Evolutionary conservation across 2,113 vertebrate species (phyloP), one percentile per base, ranked within the genome.

Genomic region (Suncus etruscus): DNA sequence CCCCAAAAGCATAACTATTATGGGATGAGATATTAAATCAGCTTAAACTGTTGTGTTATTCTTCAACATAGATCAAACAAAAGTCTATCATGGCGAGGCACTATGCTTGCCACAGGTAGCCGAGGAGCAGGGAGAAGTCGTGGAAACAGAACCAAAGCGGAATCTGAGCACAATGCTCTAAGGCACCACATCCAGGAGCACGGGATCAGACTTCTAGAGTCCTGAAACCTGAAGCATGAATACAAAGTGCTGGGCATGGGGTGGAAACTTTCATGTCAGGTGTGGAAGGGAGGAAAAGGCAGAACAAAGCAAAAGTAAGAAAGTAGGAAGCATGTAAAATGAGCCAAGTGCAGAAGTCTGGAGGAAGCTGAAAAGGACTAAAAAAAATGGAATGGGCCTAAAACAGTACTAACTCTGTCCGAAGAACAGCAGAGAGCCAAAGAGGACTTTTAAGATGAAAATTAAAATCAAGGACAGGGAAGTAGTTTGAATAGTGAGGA

Each of bases 261-360:
- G 4, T 16, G 27, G 9, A 39, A 76, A 12, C 25, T 66, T 92
- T 85, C 86, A 69, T 11, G 31, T 73, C 22, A 72, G 68, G 65
- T 48, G 29, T 45, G 88, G 79, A 83, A 16, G 24, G 58, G 58
- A 8, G 18, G 18, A 61, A 20, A 61, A 14, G 63, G 78, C 51
- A 70, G 20, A 68, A 47, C 48, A 32, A 25, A 14, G 72, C 22
- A 84, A 83, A 84, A 29, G 27, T 4, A 85, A 61, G 16, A 83
- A 77, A 69, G 83, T 22, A 95, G 61, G 32, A 75, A 66, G 15
- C 27, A 8, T 86, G 76, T 51, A 65, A 87, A 91, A 73, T 12
- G 4, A 70, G 11, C 73, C 20, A 58, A 83, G 20, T 61, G 31
- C 1, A 90, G 32, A 39, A 31, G 6, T 29, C 32, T 70, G 54